Evolutionary conservation across 2,888 invertebrate genomes (phyloP).

Genomic region (Isoperla grammatica): DNA sequence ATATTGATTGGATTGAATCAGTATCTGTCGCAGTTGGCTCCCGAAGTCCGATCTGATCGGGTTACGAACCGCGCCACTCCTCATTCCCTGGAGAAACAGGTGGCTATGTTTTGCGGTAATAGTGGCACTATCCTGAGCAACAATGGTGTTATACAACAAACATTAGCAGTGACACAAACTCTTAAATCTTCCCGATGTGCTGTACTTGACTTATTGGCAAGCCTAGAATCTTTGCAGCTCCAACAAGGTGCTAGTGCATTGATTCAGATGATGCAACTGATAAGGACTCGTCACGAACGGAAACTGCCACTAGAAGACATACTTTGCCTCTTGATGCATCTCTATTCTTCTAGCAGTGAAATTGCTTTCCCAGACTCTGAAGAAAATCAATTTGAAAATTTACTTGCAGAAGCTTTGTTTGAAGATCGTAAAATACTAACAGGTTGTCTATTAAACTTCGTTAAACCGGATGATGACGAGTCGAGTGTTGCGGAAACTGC

Average conservation of each 20-base stretch:
- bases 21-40: slow-evolving; percentile 38
- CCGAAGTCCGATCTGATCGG: slow-evolving; percentile 22
- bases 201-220: slow-evolving; percentile 54
- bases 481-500: neutral
- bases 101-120: slow-evolving; percentile 38
- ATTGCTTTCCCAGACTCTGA: slow-evolving; percentile 50
- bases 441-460: slow-evolving; percentile 9
- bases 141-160: slow-evolving; percentile 39
- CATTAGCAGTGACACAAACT: slow-evolving; percentile 52
- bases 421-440: slow-evolving; percentile 43
- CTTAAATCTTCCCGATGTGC: slow-evolving; percentile 51
- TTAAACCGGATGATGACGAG: neutral
- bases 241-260: slow-evolving; percentile 55
- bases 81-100: slow-evolving; percentile 41
- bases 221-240: slow-evolving; percentile 56
- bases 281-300: slow-evolving; percentile 51
- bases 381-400: slow-evolving; percentile 47
- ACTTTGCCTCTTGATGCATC: slow-evolving; percentile 52
- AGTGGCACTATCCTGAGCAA: slow-evolving; percentile 4
- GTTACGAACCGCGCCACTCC: slow-evolving; percentile 40
- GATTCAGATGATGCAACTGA: slow-evolving; percentile 52
- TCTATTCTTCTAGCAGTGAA: slow-evolving; percentile 56
- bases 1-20: slow-evolving; percentile 50
- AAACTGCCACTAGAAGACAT: slow-evolving; percentile 53
- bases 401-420: slow-evolving; percentile 52